phyloP scores from a whole-genome alignment of 2,797 vertebrate species.

The Hozukius guyotensis region DNA sequence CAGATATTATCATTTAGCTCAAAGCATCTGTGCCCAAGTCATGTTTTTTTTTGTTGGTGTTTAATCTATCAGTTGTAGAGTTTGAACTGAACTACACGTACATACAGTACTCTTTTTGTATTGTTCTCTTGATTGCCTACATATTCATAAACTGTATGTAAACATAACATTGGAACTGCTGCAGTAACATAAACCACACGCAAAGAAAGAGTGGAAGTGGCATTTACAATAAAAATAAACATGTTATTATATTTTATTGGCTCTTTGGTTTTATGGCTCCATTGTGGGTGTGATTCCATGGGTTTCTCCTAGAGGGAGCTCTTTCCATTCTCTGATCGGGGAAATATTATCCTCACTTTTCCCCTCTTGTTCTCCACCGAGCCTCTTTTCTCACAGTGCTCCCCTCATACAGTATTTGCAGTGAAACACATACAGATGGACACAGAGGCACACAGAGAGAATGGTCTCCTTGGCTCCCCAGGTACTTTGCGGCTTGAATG shows the following conservation, averaged over 20 bases:
- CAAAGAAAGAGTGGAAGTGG: not conserved
- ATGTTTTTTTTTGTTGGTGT: not conserved
- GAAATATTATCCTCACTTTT: not conserved
- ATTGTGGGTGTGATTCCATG: constrained; percentile 3
- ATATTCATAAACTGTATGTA: not conserved
- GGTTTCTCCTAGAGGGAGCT: constrained; percentile 48
- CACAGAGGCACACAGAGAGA: constrained; percentile 17
- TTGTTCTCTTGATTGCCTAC: not conserved
- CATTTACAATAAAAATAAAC: not conserved
- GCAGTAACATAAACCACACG: not conserved
- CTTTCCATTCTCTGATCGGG: constrained; percentile 1
- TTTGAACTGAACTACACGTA: not conserved
- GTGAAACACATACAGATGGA: not conserved
- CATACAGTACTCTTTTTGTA: not conserved
- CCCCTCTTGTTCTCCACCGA: not conserved
- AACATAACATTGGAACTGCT: not conserved
- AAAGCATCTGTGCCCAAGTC: not conserved
- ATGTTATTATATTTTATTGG: not conserved
- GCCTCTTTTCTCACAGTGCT: constrained; percentile 10
- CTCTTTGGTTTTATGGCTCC: no score
- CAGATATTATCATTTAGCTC: not conserved
- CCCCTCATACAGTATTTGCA: not conserved
- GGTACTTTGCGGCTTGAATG: constrained; percentile 67
- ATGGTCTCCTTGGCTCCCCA: constrained; percentile 83
- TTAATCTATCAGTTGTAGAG: not conserved